Base-by-base conservation (phyloP, 2,888 invertebrate species). In the Sinodicranocentrus sp. region DNA sequence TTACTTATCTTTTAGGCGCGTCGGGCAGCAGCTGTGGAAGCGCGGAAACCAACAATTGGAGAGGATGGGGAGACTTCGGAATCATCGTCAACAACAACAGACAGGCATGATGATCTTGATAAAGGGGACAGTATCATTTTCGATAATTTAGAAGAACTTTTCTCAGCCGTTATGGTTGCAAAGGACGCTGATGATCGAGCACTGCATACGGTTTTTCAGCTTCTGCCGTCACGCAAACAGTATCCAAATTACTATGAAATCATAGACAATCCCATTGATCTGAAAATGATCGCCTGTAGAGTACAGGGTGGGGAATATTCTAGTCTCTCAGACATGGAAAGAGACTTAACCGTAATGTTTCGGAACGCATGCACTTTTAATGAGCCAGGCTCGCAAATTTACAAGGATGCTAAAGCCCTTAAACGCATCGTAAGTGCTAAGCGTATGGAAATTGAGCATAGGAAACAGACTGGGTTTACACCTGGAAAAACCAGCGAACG, bases 201-300 rank as follows among this genome's bases (percentile, higher is more conserved):
- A 0, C 92, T 99, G 3, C 95, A 97, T 90, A 93, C 94, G 1
- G 95, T 95, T 87, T 99, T 99, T 91, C 96, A 97, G 90, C 93
- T 98, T 78, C 92, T 99, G 70, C 98, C 98, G 0, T 96, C 97
- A 0, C 96, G 95, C 90, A 95, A 96, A 91, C 94, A 95, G 84
- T 98, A 98, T 91, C 98, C 99, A 0, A 96, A 97, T 89, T 99
- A 99, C 91, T 99, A 96, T 90, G 95, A 95, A 88, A 94, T 98
- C 0, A 98, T 98, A 78, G 96, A 97, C 84, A 94, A 94, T 85
- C 99, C 99, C 0, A 96, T 99, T 86, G 99, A 99, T 91, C 91
- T 99, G 89, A 96, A 97, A 91, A 94, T 94, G 82, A 97, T 99
- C 77, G 98, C 98, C 0, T 94, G 94, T 80, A 97, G 96, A 91